These are phyloP conservation scores for Xiphydria camelus DNA, from an alignment of 2,888 invertebrate species.

Conservation along the genomic window DNA sequence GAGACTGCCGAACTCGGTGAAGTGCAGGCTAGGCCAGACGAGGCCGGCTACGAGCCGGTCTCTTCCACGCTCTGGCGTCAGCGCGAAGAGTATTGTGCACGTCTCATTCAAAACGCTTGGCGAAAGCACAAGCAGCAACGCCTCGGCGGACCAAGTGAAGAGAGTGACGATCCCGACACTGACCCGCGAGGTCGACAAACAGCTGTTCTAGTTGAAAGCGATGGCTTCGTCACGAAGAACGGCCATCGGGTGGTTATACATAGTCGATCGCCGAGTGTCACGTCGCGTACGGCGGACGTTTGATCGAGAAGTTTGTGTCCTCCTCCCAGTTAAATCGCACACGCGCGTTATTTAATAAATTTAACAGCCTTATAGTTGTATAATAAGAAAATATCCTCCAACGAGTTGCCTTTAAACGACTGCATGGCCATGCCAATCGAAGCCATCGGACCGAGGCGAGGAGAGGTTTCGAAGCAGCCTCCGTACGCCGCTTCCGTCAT, in stretches of 20 bases:
- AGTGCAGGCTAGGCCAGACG: slow-evolving; percentile 81
- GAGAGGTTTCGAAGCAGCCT: no score
- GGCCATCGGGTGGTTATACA: slow-evolving; percentile 90
- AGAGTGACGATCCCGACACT: slow-evolving; percentile 58
- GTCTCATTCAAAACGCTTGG: slow-evolving; percentile 94
- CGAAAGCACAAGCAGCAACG: slow-evolving; percentile 80
- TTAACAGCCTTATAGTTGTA: slow-evolving; percentile 55
- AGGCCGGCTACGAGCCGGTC: slow-evolving; percentile 90
- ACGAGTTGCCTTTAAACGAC: slow-evolving; percentile 55
- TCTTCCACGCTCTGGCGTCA: slow-evolving; percentile 95
- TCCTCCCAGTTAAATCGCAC: slow-evolving; percentile 6
- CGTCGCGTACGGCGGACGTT: slow-evolving; percentile 83
- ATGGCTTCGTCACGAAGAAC: slow-evolving; percentile 82
- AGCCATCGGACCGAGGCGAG: slow-evolving; percentile 1
- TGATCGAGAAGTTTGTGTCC: slow-evolving; percentile 70
- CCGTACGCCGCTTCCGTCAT: no score
- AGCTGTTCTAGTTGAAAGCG: slow-evolving; percentile 83
- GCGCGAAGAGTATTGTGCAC: slow-evolving; percentile 94
- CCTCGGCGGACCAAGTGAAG: slow-evolving; percentile 63
- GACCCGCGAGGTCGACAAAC: slow-evolving; percentile 65
- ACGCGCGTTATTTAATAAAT: slow-evolving; percentile 12
- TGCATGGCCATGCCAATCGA: slow-evolving; percentile 6
- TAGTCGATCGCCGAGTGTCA: slow-evolving; percentile 83
- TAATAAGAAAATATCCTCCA: slow-evolving; percentile 48
- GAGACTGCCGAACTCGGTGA: slow-evolving; percentile 87